A percentile compares a stretch with the other conserved stretches of the same genome.
Evolutionary conservation across 2,888 invertebrate genomes (phyloP).

Genomic region (Ligdia adustata): DNA sequence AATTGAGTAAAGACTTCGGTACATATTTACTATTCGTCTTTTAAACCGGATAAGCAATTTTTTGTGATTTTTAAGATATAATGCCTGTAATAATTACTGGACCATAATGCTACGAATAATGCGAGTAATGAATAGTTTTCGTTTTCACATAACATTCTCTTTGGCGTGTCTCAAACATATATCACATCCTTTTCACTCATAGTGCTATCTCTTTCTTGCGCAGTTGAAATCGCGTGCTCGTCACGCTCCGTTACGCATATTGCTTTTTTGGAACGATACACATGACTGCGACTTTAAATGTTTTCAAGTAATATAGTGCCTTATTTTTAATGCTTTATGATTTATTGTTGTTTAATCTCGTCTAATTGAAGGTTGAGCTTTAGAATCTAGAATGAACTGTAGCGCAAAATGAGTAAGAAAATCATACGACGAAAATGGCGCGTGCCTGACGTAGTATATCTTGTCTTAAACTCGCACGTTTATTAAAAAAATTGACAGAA

Average conservation of each 20-base stretch:
- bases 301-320: slow-evolving; percentile 16
- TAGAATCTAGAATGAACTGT: slow-evolving; percentile 18
- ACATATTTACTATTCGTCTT: too few species aligned
- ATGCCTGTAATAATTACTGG: too few species aligned
- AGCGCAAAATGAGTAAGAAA: slow-evolving; percentile 2
- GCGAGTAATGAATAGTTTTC: slow-evolving; percentile 16
- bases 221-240: slow-evolving; percentile 29
- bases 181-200: slow-evolving; percentile 3
- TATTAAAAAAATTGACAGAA: too few species aligned
- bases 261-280: slow-evolving; percentile 46
- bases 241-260: slow-evolving; percentile 44
- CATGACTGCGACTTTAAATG: slow-evolving; percentile 27
- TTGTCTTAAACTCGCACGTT: too few species aligned
- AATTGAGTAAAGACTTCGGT: too few species aligned
- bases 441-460: too few species aligned
- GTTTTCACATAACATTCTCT: slow-evolving; percentile 22
- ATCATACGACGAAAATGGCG: slow-evolving; percentile 19
- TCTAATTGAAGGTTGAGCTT: slow-evolving; percentile 4
- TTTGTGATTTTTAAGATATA: too few species aligned
- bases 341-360: slow-evolving; percentile 6
- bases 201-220: slow-evolving; percentile 31
- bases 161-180: slow-evolving; percentile 7
- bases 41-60: too few species aligned
- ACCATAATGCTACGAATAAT: too few species aligned
- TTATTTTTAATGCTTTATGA: slow-evolving; percentile 27